phyloP scores from a whole-genome alignment of 2,113 vertebrate genomes.

The Seriola aureovittata region DNA sequence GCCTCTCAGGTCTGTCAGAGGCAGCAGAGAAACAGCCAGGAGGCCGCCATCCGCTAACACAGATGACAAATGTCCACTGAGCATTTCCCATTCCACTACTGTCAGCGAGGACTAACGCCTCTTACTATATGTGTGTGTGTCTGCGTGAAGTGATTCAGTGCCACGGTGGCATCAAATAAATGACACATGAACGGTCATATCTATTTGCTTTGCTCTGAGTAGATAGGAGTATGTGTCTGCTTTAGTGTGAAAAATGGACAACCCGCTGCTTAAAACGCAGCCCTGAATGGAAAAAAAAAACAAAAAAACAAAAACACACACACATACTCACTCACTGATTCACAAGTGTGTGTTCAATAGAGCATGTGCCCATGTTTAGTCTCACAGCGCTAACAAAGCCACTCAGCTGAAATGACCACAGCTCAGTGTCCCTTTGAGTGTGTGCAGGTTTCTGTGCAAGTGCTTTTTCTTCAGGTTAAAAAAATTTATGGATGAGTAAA shows the following conservation, averaged over 20 bases:
- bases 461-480: slow-evolving; percentile 14
- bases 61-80: slow-evolving; percentile 79
- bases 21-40: slow-evolving; percentile 66
- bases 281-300: slow-evolving; percentile 26
- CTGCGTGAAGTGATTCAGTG: slow-evolving; percentile 50
- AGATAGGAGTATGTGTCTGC: slow-evolving; percentile 42
- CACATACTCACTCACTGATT: slow-evolving; percentile 1
- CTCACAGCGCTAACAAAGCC: slow-evolving; percentile 53
- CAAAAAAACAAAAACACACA: slow-evolving; percentile 9
- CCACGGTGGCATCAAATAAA: slow-evolving; percentile 63
- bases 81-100: slow-evolving; percentile 73
- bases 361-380: slow-evolving; percentile 57
- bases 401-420: slow-evolving; percentile 55
- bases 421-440: slow-evolving; percentile 36
- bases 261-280: slow-evolving; percentile 16
- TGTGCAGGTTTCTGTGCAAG: slow-evolving; percentile 28
- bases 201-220: slow-evolving; percentile 70
- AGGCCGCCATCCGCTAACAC: slow-evolving; percentile 66
- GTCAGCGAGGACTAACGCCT: slow-evolving; percentile 71
- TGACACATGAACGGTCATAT: slow-evolving; percentile 65
- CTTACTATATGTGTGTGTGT: slow-evolving; percentile 45
- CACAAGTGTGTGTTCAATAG: slow-evolving; percentile 46
- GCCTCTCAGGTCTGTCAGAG: slow-evolving; percentile 77
- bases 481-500: slow-evolving; percentile 53
- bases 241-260: slow-evolving; percentile 62